phyloP scores from a whole-genome alignment of 2,888 invertebrate species.

The Eupithecia pulchellata region DNA sequence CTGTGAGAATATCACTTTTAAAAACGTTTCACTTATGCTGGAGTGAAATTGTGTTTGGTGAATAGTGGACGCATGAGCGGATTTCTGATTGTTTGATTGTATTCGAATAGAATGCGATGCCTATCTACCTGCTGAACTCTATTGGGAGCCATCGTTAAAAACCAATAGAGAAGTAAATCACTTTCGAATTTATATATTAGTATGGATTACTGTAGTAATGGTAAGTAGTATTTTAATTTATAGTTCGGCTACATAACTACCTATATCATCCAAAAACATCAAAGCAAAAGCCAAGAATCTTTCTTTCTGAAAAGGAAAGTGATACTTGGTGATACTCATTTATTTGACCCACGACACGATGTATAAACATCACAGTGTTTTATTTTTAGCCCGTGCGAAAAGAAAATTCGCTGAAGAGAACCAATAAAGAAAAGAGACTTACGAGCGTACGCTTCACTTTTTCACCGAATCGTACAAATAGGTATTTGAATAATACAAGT shows the following conservation, averaged over 20 bases:
- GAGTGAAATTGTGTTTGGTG: neutral
- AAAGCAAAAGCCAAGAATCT: neutral
- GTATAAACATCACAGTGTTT: conserved; percentile 11
- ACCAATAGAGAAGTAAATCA: neutral
- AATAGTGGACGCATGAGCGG: neutral
- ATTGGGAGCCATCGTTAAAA: neutral
- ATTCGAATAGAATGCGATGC: neutral
- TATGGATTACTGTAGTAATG: neutral
- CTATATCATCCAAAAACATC: neutral
- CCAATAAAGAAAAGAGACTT: conserved; percentile 26
- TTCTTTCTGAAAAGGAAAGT: neutral
- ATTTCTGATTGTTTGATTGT: neutral
- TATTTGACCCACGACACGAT: conserved; percentile 14
- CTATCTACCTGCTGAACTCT: neutral
- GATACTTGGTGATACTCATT: conserved; percentile 4
- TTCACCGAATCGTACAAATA: conserved; percentile 30
- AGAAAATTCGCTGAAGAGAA: conserved; percentile 18
- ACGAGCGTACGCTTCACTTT: conserved; percentile 19
- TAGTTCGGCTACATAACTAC: neutral
- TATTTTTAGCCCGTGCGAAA: conserved; percentile 21
- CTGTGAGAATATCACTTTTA: neutral
- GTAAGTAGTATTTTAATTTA: neutral
- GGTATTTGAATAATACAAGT: conserved; percentile 47
- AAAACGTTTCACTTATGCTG: neutral
- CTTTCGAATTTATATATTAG: neutral